These are phyloP conservation scores for Deilephila porcellus DNA, from an alignment of 2,888 invertebrate genomes.

Conservation along the genomic window DNA sequence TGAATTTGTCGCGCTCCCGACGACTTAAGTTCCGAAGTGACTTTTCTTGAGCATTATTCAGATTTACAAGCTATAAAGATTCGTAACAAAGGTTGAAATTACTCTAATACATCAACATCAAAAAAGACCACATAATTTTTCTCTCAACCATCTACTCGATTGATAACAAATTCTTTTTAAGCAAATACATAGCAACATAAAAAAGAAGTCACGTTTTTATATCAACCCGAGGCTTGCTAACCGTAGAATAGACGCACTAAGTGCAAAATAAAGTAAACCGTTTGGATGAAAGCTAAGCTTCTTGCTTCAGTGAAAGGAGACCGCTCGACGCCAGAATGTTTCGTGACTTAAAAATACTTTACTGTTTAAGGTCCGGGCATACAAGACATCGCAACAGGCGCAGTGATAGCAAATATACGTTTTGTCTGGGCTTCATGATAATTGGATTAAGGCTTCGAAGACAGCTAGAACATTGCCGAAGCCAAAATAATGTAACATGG, in stretches of 20 bases:
- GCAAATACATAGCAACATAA: too few species aligned
- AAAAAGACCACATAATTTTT: background rate
- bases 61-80: background rate
- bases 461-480: too few species aligned
- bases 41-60: too few species aligned
- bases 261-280: background rate
- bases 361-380: background rate
- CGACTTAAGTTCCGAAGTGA: too few species aligned
- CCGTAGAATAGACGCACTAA: background rate
- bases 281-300: constrained; percentile 14
- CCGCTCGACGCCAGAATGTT: constrained; percentile 21
- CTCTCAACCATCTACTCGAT: too few species aligned
- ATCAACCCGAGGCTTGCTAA: too few species aligned
- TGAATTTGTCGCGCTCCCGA: too few species aligned
- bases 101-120: background rate
- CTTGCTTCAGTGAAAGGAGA: constrained; percentile 20
- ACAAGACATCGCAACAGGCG: background rate
- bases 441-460: too few species aligned
- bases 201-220: too few species aligned
- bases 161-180: too few species aligned
- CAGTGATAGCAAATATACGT: background rate
- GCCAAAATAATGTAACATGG: too few species aligned
- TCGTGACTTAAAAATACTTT: constrained; percentile 21
- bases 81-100: background rate
- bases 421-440: too few species aligned